Percentiles rank a stretch among this genome's conserved stretches.
Conservation (phyloP, 2,888 invertebrate species). For the Branchellion lobata region DNA sequence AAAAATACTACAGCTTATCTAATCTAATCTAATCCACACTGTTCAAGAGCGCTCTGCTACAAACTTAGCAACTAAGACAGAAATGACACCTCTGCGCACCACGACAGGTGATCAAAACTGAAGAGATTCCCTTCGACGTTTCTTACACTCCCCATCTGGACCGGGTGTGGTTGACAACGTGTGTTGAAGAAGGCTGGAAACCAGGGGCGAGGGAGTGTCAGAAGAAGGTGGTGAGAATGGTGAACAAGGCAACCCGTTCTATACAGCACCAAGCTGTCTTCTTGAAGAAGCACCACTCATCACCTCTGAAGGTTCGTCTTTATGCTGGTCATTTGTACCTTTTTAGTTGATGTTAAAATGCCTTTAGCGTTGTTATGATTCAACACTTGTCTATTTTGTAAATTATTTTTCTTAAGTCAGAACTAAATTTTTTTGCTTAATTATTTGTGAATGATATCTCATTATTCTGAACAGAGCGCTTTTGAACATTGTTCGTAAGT, state of each 20-base stretch:
- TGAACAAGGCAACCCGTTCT: neutral
- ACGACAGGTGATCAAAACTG: conserved; percentile 70
- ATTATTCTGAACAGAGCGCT: too few relatives aligned
- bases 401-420: too few relatives aligned
- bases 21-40: neutral
- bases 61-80: too few relatives aligned
- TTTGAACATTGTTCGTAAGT: too few relatives aligned
- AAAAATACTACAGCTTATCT: neutral
- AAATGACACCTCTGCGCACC: too few relatives aligned
- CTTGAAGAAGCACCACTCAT: neutral
- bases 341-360: too few relatives aligned
- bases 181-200: conserved; percentile 63
- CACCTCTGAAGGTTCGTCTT: neutral
- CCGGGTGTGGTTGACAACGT: conserved; percentile 75
- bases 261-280: conserved; percentile 8
- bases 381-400: too few relatives aligned
- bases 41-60: too few relatives aligned
- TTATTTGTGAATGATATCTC: too few relatives aligned
- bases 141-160: conserved; percentile 73
- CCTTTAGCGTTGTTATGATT: too few relatives aligned
- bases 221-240: neutral
- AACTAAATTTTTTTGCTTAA: too few relatives aligned
- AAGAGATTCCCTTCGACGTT: conserved; percentile 72
- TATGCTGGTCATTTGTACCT: neutral
- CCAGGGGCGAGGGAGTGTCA: neutral